phyloP scores from a whole-genome alignment of 1,140 invertebrate genomes.

The Panulirus ornatus region DNA sequence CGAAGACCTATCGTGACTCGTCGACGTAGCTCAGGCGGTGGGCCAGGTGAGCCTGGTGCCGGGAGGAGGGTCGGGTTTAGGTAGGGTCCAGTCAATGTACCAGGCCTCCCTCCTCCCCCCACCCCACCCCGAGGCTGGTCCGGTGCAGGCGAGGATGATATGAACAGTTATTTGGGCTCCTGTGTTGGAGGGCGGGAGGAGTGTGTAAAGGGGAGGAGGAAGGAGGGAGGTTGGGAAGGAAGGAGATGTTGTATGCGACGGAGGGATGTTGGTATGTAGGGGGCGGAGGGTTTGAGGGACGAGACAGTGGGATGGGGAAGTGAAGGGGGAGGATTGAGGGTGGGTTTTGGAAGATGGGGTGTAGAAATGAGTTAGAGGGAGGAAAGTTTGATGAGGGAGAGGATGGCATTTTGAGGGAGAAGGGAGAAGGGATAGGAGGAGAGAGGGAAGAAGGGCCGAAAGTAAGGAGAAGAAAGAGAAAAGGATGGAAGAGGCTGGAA shows the following conservation, averaged over 20 bases:
- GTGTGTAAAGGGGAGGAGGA: not conserved
- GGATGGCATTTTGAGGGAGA: not conserved
- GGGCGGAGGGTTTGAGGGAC: too few relatives aligned
- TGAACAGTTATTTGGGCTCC: not conserved
- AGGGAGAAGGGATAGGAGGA: not conserved
- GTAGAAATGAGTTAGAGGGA: too few relatives aligned
- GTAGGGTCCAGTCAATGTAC: too few relatives aligned
- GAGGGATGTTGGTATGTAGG: too few relatives aligned
- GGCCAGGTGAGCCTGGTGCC: not conserved
- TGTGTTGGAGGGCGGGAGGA: not conserved
- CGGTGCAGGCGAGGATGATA: not conserved
- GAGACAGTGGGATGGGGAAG: too few relatives aligned
- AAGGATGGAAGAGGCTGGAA: too few relatives aligned
- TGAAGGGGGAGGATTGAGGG: not conserved
- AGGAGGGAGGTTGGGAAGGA: not conserved
- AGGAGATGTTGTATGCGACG: too few relatives aligned
- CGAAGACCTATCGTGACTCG: constrained; percentile 20
- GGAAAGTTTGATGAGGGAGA: not conserved
- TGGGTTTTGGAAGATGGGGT: too few relatives aligned
- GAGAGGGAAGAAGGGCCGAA: not conserved
- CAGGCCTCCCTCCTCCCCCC: too few relatives aligned
- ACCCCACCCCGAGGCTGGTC: too few relatives aligned
- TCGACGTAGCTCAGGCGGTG: constrained; percentile 1
- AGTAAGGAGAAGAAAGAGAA: not conserved
- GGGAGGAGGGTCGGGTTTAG: too few relatives aligned